Base-by-base conservation (phyloP, 2,888 invertebrate species). In the Sinodicranocentrus sp. region DNA sequence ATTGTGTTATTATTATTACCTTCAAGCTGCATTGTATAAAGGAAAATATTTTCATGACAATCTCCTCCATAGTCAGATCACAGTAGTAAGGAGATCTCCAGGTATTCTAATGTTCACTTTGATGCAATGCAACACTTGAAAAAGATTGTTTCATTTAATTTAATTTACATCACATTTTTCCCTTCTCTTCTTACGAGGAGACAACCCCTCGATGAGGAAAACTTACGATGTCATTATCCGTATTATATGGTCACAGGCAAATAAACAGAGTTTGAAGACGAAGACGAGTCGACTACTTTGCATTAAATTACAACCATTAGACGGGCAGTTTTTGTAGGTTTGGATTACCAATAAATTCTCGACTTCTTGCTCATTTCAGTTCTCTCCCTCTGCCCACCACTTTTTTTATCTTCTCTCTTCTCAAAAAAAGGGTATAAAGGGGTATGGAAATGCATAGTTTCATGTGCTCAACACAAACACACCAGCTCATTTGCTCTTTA, bases 281-380 rank as follows among this genome's bases (percentile, higher is more conserved):
- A 68, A 68, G 68, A 68, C 48, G 48, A 75, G 75, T 65, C 54
- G 39, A 61, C 70, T 70, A 71, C 78, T 78, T 78, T 78, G 78
- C 78, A 78, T 78, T 78, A 78, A 78, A 78, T 78, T 78, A 78
- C 78, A 78, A 44, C 78, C 78, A 78, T 78, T 78, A 78, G 78
- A 70, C 21, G n/a, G 52, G 78, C 63, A 78, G 70, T 78, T 78
- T 78, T 78, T 78, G 78, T 78, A 70, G 78, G 78, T 71, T 78
- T 70, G 68, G 78, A 78, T 78, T 78, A 78, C 68, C 78, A 61
- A 78, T 78, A 78, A 78, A 78, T 78, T 78, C 61, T 70, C 43
- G 70, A 71, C 43, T 61, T 44, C 17, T 48, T 48, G 26, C 67
- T 63, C 59, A 78, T 68, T 76, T 73, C 61, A 26, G 19, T 65